Evolutionary conservation across 2,797 vertebrate species (phyloP), one percentile per base, ranked within the genome.

Genomic region (Cirrhinus molitorella): DNA sequence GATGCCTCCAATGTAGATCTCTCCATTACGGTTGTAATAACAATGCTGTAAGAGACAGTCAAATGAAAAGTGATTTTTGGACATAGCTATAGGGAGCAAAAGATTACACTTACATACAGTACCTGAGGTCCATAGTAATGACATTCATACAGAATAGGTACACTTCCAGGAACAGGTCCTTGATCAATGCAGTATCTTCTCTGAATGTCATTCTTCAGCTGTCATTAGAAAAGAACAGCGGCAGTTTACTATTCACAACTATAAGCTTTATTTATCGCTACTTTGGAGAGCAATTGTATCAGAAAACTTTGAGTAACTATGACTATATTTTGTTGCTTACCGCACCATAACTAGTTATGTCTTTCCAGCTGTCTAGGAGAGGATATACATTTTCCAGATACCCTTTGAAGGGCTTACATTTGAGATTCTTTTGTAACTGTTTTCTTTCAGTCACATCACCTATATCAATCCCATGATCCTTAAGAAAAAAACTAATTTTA

Each of bases 1-100:
- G 65, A 95, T 91, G 1, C 76, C 84, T 0, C 94, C 94, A 12
- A 95, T 85, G 82, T 91, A 92, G 13, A 95, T 49, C 63, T 92
- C 63, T 37, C 94, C 93, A 57, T 77, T 55, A n/a, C 61, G 17
- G 21, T 37, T 86, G 53, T 83, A 83, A 40, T 72, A 80, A 77
- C 87, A 88, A 47, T 23, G 6, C 87, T 88, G 59, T 19, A 13
- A 66, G 25, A 80, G n/a, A 71, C 0, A 8, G 3, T 66, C 9
- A 67, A 47, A 67, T 67, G 34, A 73, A 59, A n/a, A 14, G 40
- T 17, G 40, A 28, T 12, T 71, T 28, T 21, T 51, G 45, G n/a
- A 65, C 0, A 1, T 49, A 21, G n/a, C 4, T 19, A 12, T n/a
- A 53, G 0, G 31, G 1, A 37, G 25, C 0, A 59, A 31, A 34